Evolutionary conservation across 1,140 invertebrate species (phyloP), one percentile per base, ranked within the genome.

Genomic region (Drosophila albomicans): DNA sequence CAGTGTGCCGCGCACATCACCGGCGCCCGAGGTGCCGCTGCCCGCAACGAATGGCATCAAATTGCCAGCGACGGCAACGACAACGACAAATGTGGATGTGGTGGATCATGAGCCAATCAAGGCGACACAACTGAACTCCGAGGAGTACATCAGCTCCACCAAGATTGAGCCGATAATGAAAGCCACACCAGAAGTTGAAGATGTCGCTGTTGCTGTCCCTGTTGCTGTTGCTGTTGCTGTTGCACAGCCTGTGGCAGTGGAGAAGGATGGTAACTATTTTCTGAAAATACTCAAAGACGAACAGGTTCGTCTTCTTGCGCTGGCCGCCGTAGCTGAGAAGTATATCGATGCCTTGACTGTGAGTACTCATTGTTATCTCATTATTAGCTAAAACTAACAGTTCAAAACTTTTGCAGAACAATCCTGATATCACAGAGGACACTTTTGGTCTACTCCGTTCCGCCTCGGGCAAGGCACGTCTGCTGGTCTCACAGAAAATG

Each of bases 401-500:
- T 2, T 5, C 7, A 10, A 11, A 46, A 35, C 35, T 64, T 43
- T 46, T 52, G 4, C 67, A 92, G 91, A 78, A 75, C 46, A 90
- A 92, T 75, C 78, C 82, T 16, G 93, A 94, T 57, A 92, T 96
- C 5, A 94, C 95, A 6, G 97, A 98, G 86, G 97, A 98, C 85
- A 95, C 95, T 1, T 94, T 95, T 71, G 98, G 98, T 0, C 95
- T 97, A 84, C 93, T 99, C 43, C 94, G 97, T 52, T 96, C 98
- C 7, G 97, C 98, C 11, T 95, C 97, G 20, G 98, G 98, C 13
- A 99, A 99, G 93, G 98, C 98, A 5, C 95, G 97, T 69, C 94
- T 99, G 52, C 93, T 99, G 54, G 95, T 97, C 8, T 95, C 95
- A 11, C 97, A 99, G 93, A 99, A 99, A 92, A 98, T 99, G 95